Conservation (phyloP, 64 coral and sea anemone species). For the Actinia equina region DNA sequence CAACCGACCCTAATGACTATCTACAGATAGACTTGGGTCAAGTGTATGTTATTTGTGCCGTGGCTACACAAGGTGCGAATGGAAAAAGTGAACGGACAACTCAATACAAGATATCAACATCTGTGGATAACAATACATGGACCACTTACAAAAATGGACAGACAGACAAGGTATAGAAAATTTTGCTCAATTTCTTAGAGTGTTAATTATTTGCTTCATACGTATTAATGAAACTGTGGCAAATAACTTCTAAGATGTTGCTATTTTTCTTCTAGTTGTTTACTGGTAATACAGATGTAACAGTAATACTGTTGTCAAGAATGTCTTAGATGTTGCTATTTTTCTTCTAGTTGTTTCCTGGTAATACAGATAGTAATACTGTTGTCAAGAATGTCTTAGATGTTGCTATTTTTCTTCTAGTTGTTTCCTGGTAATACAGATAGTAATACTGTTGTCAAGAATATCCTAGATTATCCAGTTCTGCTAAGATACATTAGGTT, state of each 20-base stretch:
- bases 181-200: background rate
- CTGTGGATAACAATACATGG: background rate
- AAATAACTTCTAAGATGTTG: no score
- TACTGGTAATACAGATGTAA: conserved; percentile 6
- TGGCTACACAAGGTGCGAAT: background rate
- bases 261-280: background rate
- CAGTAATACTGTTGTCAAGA: background rate
- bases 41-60: conserved; percentile 8
- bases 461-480: background rate
- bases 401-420: no score
- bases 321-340: no score
- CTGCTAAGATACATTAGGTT: background rate
- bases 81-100: background rate
- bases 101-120: background rate
- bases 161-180: background rate
- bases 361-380: no score
- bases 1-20: background rate
- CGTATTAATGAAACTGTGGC: no score
- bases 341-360: no score
- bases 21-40: conserved; percentile 12
- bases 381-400: no score
- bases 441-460: background rate
- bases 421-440: no score
- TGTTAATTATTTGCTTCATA: no score
- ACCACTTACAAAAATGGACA: background rate